Conservation (phyloP, 2,113 vertebrate genomes). For the Kryptolebias marmoratus region DNA sequence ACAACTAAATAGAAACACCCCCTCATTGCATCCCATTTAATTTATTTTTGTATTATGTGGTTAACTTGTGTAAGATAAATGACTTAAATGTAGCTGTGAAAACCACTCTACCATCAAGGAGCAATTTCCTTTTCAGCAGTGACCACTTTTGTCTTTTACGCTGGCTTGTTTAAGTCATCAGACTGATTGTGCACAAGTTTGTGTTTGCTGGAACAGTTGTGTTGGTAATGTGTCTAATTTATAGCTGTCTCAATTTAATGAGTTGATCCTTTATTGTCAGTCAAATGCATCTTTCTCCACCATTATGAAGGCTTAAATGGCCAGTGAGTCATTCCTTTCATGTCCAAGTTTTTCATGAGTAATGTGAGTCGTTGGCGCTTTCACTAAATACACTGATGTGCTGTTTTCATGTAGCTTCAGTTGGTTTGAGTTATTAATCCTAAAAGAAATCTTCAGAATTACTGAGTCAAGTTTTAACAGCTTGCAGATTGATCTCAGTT, state of each 20-base stretch:
- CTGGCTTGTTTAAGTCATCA: slow-evolving; percentile 5
- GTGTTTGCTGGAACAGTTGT: slow-evolving; percentile 5
- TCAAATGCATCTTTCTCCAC: slow-evolving; percentile 33
- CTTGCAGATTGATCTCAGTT: slow-evolving; percentile 13
- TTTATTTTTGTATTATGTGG: slow-evolving; percentile 32
- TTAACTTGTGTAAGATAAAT: slow-evolving; percentile 27
- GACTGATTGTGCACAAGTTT: neutral
- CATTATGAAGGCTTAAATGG: slow-evolving; percentile 34
- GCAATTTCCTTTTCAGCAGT: slow-evolving; percentile 17
- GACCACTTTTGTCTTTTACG: neutral
- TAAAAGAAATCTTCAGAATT: slow-evolving; percentile 22
- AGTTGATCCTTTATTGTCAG: slow-evolving; percentile 22
- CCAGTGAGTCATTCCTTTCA: slow-evolving; percentile 56
- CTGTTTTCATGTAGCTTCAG: slow-evolving; percentile 10
- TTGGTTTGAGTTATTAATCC: slow-evolving; percentile 7
- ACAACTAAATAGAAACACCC: too few relatives aligned
- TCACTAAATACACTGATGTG: slow-evolving; percentile 54
- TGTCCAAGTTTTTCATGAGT: slow-evolving; percentile 47
- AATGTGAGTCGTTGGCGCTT: slow-evolving; percentile 52
- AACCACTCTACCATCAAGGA: slow-evolving; percentile 17
- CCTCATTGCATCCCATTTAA: slow-evolving; percentile 6
- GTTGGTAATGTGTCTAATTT: slow-evolving; percentile 19
- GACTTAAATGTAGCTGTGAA: slow-evolving; percentile 18
- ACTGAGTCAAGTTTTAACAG: slow-evolving; percentile 8
- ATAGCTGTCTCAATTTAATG: slow-evolving; percentile 9